Evolutionary conservation across 2,113 vertebrate species (phyloP), one percentile per base, ranked within the genome.

Genomic region (Cottus gobio): DNA sequence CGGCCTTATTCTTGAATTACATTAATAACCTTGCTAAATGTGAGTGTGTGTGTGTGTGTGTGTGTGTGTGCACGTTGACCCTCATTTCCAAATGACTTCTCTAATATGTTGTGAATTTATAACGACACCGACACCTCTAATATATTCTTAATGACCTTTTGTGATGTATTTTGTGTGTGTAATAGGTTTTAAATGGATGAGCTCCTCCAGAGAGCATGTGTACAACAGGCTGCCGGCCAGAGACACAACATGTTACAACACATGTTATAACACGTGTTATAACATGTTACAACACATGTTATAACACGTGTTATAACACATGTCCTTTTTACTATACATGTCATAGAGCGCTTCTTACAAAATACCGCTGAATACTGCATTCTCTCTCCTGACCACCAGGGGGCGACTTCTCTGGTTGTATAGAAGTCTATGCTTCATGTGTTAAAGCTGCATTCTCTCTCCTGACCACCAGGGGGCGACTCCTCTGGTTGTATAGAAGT

Each of bases 171-270:
- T 18, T 34, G 64, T 71, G 74, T 56, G 18, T 67, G 56, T 74
- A 74, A 85, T 84, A 36, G 64, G 44, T 80, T 87, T 85, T 75
- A 71, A 89, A 85, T 87, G 75, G 78, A 85, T 77, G 77, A 81
- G 63, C 24, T 57, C 24, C 56, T 58, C 74, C 60, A 79, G 57
- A 69, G 65, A 68, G 62, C 22, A 3, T 44, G 57, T 30, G 70
- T 65, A n/a, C 36, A n/a, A 36, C 5, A 26, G 68, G 62, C 77
- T 50, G 16, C 52, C 65, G 66, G 58, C 50, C 84, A n/a, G n/a
- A n/a, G n/a, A n/a, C n/a, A n/a, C n/a, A n/a, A n/a, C n/a, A n/a
- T n/a, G n/a, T n/a, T n/a, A 26, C 39, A 52, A 0, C 24, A 8
- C n/a, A 57, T 64, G 75, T 71, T 16, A 12, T 36, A 24, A 54